Conservation (phyloP, 2,888 invertebrate species). For the Tinea semifulvella region DNA sequence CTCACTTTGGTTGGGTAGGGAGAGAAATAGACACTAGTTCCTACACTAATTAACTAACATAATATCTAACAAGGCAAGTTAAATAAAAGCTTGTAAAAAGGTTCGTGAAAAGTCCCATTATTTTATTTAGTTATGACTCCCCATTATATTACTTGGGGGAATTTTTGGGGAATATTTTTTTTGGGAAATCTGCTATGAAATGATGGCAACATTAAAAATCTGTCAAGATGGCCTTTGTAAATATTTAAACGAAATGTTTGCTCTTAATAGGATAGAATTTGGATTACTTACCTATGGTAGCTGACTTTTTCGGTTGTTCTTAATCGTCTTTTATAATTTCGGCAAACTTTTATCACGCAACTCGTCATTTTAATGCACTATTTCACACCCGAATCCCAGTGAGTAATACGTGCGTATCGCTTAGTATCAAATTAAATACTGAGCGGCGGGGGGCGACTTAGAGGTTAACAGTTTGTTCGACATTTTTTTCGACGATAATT, state of each 20-base stretch:
- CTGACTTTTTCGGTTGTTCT: slow-evolving; percentile 6
- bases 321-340: slow-evolving; percentile 11
- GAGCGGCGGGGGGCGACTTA: not conserved
- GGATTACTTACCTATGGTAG: too few species aligned
- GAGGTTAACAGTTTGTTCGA: not conserved
- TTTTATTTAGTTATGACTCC: not conserved
- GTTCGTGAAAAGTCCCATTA: not conserved
- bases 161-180: too few species aligned
- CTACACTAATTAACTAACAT: not conserved
- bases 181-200: slow-evolving; percentile 2
- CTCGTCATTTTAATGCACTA: not conserved
- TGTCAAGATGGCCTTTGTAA: slow-evolving; percentile 10
- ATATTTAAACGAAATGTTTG: slow-evolving; percentile 1
- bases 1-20: not conserved
- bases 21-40: not conserved
- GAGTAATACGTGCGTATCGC: not conserved
- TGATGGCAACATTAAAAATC: slow-evolving; percentile 11
- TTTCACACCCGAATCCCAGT: not conserved
- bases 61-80: not conserved
- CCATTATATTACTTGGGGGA: not conserved
- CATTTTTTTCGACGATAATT: slow-evolving; percentile 9
- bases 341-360: not conserved
- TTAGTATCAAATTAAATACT: not conserved
- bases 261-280: not conserved
- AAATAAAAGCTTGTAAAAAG: not conserved